These are phyloP conservation scores for Holothuria scabra DNA, from an alignment of 53 echinoderm and acorn worm genomes.

Conservation along the genomic window DNA sequence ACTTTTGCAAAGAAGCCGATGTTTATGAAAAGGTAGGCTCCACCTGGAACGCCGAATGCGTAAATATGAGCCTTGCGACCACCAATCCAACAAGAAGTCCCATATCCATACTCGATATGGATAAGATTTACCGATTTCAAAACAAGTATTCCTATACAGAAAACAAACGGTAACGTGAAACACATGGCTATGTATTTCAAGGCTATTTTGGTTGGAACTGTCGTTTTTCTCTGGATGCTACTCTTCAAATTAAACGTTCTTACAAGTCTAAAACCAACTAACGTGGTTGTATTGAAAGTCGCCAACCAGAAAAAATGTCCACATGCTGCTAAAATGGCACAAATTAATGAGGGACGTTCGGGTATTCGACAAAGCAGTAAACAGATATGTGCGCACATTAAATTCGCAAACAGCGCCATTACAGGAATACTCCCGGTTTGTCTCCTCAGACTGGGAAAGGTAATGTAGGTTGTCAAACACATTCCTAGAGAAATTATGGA, in stretches of 20 bases:
- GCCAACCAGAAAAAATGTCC: conserved; percentile 29
- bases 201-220: neutral
- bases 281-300: conserved; percentile 8
- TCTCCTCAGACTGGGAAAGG: conserved; percentile 11
- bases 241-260: neutral
- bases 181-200: neutral
- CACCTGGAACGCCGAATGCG: conserved; percentile 16
- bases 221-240: neutral
- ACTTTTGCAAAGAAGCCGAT: conserved; percentile 3
- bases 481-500: neutral
- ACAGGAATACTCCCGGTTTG: neutral
- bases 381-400: conserved; percentile 1
- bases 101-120: neutral
- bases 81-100: conserved; percentile 2
- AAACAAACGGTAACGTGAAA: neutral
- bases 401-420: conserved; percentile 5
- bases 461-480: neutral
- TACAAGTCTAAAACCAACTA: neutral
- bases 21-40: conserved; percentile 9
- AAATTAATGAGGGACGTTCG: neutral
- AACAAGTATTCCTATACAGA: neutral
- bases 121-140: neutral
- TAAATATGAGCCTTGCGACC: conserved; percentile 15
- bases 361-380: neutral
- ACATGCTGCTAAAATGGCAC: neutral